These are phyloP conservation scores for Agrotis puta DNA, from an alignment of 2,888 invertebrate genomes.

Conservation along the genomic window DNA sequence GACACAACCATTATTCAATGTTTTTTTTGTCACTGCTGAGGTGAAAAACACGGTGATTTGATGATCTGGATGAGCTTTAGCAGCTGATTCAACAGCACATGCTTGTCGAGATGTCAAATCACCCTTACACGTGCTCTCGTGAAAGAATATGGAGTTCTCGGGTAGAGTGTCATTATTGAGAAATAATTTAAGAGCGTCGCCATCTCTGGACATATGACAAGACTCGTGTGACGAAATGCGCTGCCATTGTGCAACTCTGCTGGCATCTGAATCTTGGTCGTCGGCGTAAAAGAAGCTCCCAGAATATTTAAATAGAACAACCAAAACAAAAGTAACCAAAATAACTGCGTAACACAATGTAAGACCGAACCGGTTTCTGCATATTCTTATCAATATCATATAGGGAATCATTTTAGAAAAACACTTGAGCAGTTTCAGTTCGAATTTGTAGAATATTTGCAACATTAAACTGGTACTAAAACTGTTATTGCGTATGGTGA, in stretches of 20 bases:
- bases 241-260: not conserved
- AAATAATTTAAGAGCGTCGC: conserved; percentile 31
- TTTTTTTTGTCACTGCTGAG: conserved; percentile 12
- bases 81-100: conserved; percentile 58
- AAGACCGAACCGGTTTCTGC: not conserved
- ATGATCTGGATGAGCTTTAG: conserved; percentile 39
- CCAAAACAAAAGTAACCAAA: conserved; percentile 1
- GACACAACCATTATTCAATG: conserved; percentile 6
- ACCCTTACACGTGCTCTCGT: conserved; percentile 47
- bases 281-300: not conserved
- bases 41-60: conserved; percentile 48
- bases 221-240: not conserved
- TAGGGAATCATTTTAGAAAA: conserved; percentile 7
- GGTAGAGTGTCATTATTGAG: not conserved
- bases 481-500: conserved; percentile 3
- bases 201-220: conserved; percentile 26
- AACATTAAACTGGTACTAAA: conserved; percentile 1
- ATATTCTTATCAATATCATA: not conserved
- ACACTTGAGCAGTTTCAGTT: not conserved
- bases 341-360: conserved; percentile 1
- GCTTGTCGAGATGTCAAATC: conserved; percentile 47
- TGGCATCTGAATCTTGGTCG: not conserved
- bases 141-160: conserved; percentile 53
- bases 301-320: not conserved
- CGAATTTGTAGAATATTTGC: not conserved